phyloP scores from a whole-genome alignment of 2,888 invertebrate genomes.

The Uropetala carovei region DNA sequence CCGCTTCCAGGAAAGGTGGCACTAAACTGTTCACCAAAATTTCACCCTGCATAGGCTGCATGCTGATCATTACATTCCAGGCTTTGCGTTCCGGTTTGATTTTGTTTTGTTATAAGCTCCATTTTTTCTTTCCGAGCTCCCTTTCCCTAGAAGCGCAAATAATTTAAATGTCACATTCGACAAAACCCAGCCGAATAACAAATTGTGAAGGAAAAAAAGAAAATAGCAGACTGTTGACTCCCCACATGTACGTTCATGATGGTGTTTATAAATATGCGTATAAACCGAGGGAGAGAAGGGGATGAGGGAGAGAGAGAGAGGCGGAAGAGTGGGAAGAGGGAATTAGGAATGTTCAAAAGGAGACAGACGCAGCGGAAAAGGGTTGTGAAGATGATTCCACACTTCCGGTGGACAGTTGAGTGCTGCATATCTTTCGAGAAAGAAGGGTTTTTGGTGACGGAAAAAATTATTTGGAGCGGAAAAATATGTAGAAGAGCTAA shows the following conservation, averaged over 20 bases:
- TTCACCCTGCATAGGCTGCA: neutral
- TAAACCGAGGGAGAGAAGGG: neutral
- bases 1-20: neutral
- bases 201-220: neutral
- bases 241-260: neutral
- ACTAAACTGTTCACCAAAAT: neutral
- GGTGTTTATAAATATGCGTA: neutral
- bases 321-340: neutral
- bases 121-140: neutral
- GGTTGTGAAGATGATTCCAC: slow-evolving; percentile 46
- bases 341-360: slow-evolving; percentile 11
- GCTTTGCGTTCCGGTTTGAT: neutral
- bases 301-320: neutral
- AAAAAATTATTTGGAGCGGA: slow-evolving; percentile 40
- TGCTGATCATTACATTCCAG: neutral
- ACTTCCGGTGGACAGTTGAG: slow-evolving; percentile 59
- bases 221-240: neutral
- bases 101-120: too few relatives aligned
- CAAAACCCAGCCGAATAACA: neutral
- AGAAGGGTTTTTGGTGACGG: slow-evolving; percentile 45
- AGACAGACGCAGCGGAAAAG: slow-evolving; percentile 33
- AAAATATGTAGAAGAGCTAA: slow-evolving; percentile 5
- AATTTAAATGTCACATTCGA: neutral
- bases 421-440: slow-evolving; percentile 42
- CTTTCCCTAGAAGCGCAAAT: slow-evolving; percentile 14